phyloP scores from a whole-genome alignment of 2,888 invertebrate genomes.

The Azorinus chamasolen region DNA sequence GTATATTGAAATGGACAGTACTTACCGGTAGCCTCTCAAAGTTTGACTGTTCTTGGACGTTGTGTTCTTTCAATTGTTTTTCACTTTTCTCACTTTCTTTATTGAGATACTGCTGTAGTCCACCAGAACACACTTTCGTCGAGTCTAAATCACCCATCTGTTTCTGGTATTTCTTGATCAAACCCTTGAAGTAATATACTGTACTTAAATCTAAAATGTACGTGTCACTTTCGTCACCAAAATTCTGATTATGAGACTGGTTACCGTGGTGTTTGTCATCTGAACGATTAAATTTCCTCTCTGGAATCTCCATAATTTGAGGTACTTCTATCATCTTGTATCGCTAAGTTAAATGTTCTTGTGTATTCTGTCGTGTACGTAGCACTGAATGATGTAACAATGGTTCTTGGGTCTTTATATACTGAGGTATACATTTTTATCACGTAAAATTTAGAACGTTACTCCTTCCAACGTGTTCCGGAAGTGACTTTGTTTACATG shows the following conservation, averaged over 20 bases:
- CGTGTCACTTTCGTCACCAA: background rate
- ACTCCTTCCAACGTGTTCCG: slow-evolving; percentile 74
- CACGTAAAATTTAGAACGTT: slow-evolving; percentile 33
- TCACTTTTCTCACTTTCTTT: slow-evolving; percentile 57
- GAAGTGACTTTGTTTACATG: slow-evolving; percentile 35
- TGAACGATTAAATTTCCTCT: too few relatives aligned
- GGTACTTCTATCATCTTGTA: slow-evolving; percentile 8
- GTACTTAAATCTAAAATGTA: slow-evolving; percentile 54
- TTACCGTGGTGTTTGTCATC: too few relatives aligned
- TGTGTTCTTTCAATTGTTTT: slow-evolving; percentile 24
- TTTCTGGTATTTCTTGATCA: slow-evolving; percentile 77
- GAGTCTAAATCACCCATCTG: slow-evolving; percentile 70
- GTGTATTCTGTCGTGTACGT: too few relatives aligned
- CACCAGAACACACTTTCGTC: slow-evolving; percentile 73
- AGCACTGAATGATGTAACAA: background rate
- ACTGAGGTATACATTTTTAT: slow-evolving; percentile 19
- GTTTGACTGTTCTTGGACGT: slow-evolving; percentile 47
- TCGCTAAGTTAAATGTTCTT: background rate
- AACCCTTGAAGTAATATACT: slow-evolving; percentile 68
- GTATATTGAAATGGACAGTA: too few relatives aligned
- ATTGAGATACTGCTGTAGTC: slow-evolving; percentile 77
- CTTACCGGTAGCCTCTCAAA: slow-evolving; percentile 68
- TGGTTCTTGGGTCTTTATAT: background rate
- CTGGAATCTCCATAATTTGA: too few relatives aligned
- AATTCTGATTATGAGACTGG: background rate